Evolutionary conservation across 2,113 vertebrate genomes (phyloP), one percentile per base, ranked within the genome.

Genomic region (Catharus minimus): DNA sequence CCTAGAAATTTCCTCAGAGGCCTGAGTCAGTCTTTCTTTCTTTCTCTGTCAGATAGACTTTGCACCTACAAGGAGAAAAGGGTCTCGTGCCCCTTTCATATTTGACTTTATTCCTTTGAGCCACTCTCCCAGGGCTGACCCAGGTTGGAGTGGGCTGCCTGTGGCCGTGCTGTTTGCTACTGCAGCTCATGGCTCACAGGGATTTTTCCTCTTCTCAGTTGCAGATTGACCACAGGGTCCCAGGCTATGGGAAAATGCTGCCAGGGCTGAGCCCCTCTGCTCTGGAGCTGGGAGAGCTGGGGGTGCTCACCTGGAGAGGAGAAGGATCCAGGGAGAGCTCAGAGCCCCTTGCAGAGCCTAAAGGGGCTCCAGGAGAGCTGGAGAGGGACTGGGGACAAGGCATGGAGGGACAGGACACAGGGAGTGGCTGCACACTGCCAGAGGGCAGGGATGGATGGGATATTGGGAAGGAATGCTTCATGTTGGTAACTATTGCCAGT

Each of bases 181-280:
- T 36, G 28, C 28, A 58, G 10, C 21, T 76, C 22, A 13, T 21
- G 14, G 14, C 26, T 55, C n/a, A 6, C 7, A 10, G 5, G 28
- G 15, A 49, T 72, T 36, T 82, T n/a, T 84, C 36, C 4, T 46
- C 13, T 43, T 75, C 16, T 47, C 7, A 10, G 10, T 0, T 46
- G 20, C 7, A 43, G 52, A 16, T 19, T 50, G n/a, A 69, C 11
- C 21, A 24, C 1, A 8, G 30, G 5, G 5, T 49, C 44, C 7
- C 17, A 65, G 43, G n/a, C 1, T 28, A 20, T 3, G 22, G 52
- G 38, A 65, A 80, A 43, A 52, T 44, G 15, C 10, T 72, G 32
- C 0, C 0, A 24, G 27, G 9, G 10, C 22, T 50, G 21, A 57
- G 36, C 5, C 14, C 28, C 43, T 36, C 74, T 74, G n/a, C 68